A percentile compares a stretch with the other conserved stretches of the same genome.
These are phyloP conservation scores for Eupithecia inturbata DNA, from an alignment of 2,888 invertebrate species.

Conservation along the genomic window DNA sequence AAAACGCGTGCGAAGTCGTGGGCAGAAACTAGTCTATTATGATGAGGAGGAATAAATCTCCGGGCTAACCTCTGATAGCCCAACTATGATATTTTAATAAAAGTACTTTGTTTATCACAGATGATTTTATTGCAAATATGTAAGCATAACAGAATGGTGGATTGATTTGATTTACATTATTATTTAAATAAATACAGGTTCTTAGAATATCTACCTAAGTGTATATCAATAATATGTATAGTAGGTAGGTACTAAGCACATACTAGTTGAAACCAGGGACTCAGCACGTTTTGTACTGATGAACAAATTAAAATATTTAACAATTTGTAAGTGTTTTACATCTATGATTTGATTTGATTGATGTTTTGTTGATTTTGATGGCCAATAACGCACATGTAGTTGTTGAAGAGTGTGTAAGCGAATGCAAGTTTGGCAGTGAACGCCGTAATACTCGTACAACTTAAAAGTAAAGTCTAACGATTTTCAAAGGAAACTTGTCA, in stretches of 20 bases:
- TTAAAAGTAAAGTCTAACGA: not conserved
- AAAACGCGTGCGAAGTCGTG: too few relatives aligned
- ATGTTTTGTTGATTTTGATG: not conserved
- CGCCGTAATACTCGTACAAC: not conserved
- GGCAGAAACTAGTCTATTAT: too few relatives aligned
- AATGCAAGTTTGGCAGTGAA: not conserved
- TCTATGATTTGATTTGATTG: not conserved
- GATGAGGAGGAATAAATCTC: not conserved
- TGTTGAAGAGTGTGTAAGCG: not conserved
- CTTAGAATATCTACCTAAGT: slow-evolving; percentile 1
- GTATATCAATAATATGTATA: not conserved
- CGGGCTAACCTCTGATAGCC: too few relatives aligned
- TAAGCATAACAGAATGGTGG: not conserved
- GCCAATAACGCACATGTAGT: not conserved
- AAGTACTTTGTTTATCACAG: not conserved
- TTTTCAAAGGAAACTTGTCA: not conserved
- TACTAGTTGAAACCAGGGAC: not conserved
- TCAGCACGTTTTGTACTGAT: not conserved
- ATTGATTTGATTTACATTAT: not conserved
- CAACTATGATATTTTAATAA: not conserved
- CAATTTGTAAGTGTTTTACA: too few relatives aligned
- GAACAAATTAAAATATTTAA: not conserved
- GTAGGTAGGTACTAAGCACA: too few relatives aligned
- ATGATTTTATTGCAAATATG: slow-evolving; percentile 2
- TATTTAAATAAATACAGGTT: not conserved